Evolutionary conservation across 2,797 vertebrate genomes (phyloP).

Genomic region (Cephalopachus bancanus): DNA sequence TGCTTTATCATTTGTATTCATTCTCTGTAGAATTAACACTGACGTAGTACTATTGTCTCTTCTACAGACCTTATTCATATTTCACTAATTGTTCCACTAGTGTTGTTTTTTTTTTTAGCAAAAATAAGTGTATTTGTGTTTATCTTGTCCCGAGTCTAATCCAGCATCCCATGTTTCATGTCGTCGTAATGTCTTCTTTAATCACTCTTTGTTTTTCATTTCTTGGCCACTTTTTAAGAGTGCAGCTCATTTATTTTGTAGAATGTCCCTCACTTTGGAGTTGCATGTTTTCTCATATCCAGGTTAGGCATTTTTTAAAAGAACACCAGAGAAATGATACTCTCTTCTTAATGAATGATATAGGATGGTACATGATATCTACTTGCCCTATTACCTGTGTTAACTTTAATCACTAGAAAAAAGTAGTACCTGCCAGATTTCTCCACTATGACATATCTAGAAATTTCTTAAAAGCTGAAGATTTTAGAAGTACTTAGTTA

Average conservation of each 20-base stretch:
- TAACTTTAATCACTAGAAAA: not conserved
- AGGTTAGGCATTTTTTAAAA: slow-evolving; percentile 24
- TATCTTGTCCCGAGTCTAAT: not conserved
- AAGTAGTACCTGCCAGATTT: not conserved
- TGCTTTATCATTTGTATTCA: slow-evolving; percentile 19
- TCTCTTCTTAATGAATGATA: not conserved
- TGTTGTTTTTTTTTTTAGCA: not conserved
- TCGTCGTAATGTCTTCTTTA: not conserved
- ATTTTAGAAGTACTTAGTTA: slow-evolving; percentile 19
- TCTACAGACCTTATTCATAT: not conserved
- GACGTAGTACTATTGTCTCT: not conserved
- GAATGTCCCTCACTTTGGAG: not conserved
- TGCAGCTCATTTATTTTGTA: slow-evolving; percentile 35
- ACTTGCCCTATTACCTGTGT: not conserved
- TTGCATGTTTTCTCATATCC: not conserved
- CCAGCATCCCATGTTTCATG: not conserved
- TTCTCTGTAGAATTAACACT: slow-evolving; percentile 8
- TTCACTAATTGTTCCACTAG: not conserved
- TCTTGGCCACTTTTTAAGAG: not conserved
- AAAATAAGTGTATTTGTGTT: not conserved
- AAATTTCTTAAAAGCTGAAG: not conserved
- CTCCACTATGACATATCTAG: not conserved
- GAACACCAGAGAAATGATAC: not conserved
- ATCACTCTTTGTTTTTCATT: slow-evolving; percentile 34
- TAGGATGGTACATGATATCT: not conserved